Evolutionary conservation across 2,888 invertebrate species (phyloP).

Genomic region (Acrocera orbiculus): DNA sequence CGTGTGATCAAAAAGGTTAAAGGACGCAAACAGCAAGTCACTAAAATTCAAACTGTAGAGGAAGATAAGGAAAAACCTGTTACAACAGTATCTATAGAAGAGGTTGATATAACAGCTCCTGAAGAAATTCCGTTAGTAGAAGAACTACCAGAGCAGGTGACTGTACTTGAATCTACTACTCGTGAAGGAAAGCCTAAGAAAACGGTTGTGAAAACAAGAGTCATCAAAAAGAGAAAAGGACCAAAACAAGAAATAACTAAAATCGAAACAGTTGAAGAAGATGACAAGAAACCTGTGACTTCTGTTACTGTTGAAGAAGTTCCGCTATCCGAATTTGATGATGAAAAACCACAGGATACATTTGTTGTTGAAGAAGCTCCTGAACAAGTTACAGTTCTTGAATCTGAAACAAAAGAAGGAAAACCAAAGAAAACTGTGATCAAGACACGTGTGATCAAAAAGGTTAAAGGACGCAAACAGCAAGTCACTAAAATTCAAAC

Average conservation of each 20-base stretch:
- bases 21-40: constrained; percentile 24
- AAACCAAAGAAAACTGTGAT: constrained; percentile 16
- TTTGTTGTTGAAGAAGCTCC: constrained; percentile 13
- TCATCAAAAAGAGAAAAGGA: constrained; percentile 22
- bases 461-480: constrained; percentile 14
- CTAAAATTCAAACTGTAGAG: constrained; percentile 24
- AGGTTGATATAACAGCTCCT: constrained; percentile 11
- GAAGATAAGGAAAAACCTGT: constrained; percentile 23
- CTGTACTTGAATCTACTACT: constrained; percentile 16
- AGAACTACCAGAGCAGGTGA: constrained; percentile 16
- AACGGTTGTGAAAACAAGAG: constrained; percentile 15
- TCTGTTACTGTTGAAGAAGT: constrained; percentile 15
- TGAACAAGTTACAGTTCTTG: constrained; percentile 15
- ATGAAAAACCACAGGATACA: constrained; percentile 16
- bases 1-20: constrained; percentile 23
- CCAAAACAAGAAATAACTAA: constrained; percentile 23
- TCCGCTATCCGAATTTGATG: constrained; percentile 11
- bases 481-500: constrained; percentile 25
- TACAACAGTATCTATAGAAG: constrained; percentile 12
- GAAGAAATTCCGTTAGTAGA: constrained; percentile 10
- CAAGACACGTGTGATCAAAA: constrained; percentile 14
- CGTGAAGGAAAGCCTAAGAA: constrained; percentile 18
- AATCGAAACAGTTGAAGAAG: constrained; percentile 27
- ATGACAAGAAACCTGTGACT: constrained; percentile 21
- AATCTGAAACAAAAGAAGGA: constrained; percentile 18